phyloP scores from a whole-genome alignment of 2,797 vertebrate genomes.

The Alcedo atthis region DNA sequence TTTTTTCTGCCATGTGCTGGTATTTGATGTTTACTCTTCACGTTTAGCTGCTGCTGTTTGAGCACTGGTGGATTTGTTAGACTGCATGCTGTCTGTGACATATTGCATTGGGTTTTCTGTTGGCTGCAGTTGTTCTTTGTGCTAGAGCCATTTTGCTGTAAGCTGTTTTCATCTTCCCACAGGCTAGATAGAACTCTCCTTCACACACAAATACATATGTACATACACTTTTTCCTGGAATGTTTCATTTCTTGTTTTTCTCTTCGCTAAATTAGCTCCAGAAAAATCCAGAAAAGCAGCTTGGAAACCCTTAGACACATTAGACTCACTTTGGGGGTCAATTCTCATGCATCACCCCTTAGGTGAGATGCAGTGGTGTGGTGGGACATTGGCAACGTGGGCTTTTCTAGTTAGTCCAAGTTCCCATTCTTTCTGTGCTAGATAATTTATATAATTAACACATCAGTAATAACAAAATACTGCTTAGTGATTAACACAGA shows the following conservation, averaged over 20 bases:
- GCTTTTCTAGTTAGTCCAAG: not conserved
- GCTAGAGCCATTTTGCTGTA: not conserved
- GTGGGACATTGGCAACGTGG: too few species aligned
- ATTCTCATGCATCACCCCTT: not conserved
- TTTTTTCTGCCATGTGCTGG: not conserved
- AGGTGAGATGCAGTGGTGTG: not conserved
- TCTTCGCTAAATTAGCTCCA: not conserved
- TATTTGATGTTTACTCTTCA: not conserved
- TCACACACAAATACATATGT: not conserved
- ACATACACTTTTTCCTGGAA: not conserved
- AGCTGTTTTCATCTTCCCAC: slow-evolving; percentile 29
- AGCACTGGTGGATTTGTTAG: slow-evolving; percentile 7
- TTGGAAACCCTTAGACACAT: not conserved
- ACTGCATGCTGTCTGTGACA: not conserved
- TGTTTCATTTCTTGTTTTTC: not conserved
- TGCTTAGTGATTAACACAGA: not conserved
- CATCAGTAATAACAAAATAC: not conserved
- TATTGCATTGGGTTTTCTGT: slow-evolving; percentile 26
- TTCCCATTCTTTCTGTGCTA: not conserved
- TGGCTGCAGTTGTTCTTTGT: slow-evolving; percentile 33
- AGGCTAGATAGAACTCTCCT: not conserved
- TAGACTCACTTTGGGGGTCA: not conserved
- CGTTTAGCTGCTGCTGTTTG: not conserved
- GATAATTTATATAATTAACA: not conserved
- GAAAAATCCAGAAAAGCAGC: slow-evolving; percentile 20